Base-by-base conservation (phyloP, 2,797 vertebrate species). In the Hoplostethus atlanticus region DNA sequence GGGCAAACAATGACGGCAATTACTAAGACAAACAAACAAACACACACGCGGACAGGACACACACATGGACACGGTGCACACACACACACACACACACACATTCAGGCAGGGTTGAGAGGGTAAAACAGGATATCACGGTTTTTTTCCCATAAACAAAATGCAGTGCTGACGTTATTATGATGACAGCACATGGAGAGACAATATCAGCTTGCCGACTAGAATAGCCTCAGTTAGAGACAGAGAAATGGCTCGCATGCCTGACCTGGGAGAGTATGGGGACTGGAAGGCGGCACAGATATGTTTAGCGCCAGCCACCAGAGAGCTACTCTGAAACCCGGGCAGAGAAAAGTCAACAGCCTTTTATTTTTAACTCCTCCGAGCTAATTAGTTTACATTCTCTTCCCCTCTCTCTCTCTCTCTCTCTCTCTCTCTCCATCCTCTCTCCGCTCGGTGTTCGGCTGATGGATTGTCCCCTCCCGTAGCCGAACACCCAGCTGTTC, bases 361-460 rank as follows among this genome's bases (percentile, higher is more conserved):
- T 85, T 79, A 86, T 86, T 84, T 82, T 81, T 65, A 77, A 80
- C 83, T 84, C 69, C 68, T 76, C 50, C 60, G 0, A 16, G 75
- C 67, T 91, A 87, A 92, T 89, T 84, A 84, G 85, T 86, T 87
- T 78, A 85, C 84, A 84, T 88, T 87, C 68, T 76, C 68, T 52
- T 21, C 21, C 21, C 21, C 21, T 21, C 21, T 21, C 21, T 21
- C 58, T 73, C 61, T 68, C 34, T 56, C 46, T 15, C 50, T 51
- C 58, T 73, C 61, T 68, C 36, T 56, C 47, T 16, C 51, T 57
- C 63, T 72, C 68, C 1, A 2, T 59, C 47, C 47, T 79, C 77
- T 83, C 76, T 80, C 85, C 83, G 71, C 69, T 84, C 73, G 42
- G 70, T 65, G 83, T 74, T 76, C 63, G 76, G 57, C 71, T 87